These are phyloP conservation scores for Antheraea yamamai DNA, from an alignment of 2,888 invertebrate species.

Conservation along the genomic window DNA sequence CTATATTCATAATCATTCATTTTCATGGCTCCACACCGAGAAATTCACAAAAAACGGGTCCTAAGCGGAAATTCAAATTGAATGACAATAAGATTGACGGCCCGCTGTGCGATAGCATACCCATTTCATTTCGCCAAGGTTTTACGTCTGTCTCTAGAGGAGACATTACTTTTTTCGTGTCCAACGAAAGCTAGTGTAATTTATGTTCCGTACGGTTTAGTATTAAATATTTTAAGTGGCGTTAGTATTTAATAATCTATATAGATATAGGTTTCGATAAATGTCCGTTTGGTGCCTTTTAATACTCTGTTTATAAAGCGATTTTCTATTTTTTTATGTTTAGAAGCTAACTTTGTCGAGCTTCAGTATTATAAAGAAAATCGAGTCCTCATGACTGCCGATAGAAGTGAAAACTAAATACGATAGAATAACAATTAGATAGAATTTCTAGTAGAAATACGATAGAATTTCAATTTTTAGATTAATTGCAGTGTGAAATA, in stretches of 20 bases:
- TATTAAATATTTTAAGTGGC: not conserved
- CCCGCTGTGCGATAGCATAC: slow-evolving; percentile 66
- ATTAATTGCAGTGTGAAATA: no score
- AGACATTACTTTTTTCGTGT: slow-evolving; percentile 33
- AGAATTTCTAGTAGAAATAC: no score
- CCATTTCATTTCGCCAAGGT: slow-evolving; percentile 60
- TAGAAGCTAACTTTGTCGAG: no score
- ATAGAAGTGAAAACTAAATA: no score
- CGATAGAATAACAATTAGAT: no score
- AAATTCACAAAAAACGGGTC: slow-evolving; percentile 61
- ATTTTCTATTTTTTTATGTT: no score
- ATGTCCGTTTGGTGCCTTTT: no score
- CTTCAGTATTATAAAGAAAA: no score
- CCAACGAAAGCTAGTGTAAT: slow-evolving; percentile 27
- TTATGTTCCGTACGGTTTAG: slow-evolving; percentile 12
- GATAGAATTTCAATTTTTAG: no score
- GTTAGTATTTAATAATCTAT: not conserved
- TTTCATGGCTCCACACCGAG: slow-evolving; percentile 40
- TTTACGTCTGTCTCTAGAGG: slow-evolving; percentile 25
- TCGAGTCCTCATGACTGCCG: no score
- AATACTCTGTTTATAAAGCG: no score
- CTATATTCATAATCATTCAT: slow-evolving; percentile 29
- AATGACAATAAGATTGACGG: slow-evolving; percentile 80
- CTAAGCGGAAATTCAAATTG: slow-evolving; percentile 77
- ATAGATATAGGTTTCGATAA: no score